Evolutionary conservation across 2,888 invertebrate genomes (phyloP).

Genomic region (Drosophila anomalipes): DNA sequence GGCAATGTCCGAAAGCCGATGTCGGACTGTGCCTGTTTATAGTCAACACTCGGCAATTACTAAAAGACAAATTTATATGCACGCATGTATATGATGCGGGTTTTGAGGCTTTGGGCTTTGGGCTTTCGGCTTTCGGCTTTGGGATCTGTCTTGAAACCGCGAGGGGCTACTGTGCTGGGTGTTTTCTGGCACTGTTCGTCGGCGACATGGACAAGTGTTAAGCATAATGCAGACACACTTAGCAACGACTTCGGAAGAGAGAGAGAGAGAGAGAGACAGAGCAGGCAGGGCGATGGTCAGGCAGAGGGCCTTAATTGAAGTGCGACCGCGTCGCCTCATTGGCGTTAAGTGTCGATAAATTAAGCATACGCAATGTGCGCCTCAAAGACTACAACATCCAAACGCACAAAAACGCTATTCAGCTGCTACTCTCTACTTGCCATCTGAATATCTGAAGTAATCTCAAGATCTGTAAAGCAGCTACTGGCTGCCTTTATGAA

Average conservation of each 20-base stretch:
- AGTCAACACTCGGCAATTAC: constrained; percentile 80
- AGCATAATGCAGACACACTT: constrained; percentile 79
- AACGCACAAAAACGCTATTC: background rate
- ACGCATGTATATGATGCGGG: constrained; percentile 79
- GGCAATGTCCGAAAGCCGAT: constrained; percentile 36
- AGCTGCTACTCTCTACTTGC: constrained; percentile 1
- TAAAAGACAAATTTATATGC: constrained; percentile 84
- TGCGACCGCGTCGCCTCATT: constrained; percentile 75
- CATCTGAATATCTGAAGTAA: constrained; percentile 4
- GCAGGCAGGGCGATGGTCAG: background rate
- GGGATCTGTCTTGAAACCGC: background rate
- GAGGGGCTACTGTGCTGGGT: constrained; percentile 43
- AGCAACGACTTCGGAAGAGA: background rate
- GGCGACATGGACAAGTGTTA: constrained; percentile 78
- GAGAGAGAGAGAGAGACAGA: background rate
- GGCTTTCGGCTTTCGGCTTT: background rate
- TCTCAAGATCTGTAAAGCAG: constrained; percentile 32
- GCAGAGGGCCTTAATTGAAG: constrained; percentile 67
- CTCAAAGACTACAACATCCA: constrained; percentile 7
- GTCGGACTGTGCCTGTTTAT: constrained; percentile 65
- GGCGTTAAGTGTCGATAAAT: constrained; percentile 83
- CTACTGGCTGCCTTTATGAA: constrained; percentile 51
- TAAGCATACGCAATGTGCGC: constrained; percentile 75
- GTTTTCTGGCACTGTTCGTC: constrained; percentile 56
- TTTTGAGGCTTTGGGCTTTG: constrained; percentile 1